Base-by-base conservation (phyloP, 2,888 invertebrate genomes). In the Cheilosia vulpina region DNA sequence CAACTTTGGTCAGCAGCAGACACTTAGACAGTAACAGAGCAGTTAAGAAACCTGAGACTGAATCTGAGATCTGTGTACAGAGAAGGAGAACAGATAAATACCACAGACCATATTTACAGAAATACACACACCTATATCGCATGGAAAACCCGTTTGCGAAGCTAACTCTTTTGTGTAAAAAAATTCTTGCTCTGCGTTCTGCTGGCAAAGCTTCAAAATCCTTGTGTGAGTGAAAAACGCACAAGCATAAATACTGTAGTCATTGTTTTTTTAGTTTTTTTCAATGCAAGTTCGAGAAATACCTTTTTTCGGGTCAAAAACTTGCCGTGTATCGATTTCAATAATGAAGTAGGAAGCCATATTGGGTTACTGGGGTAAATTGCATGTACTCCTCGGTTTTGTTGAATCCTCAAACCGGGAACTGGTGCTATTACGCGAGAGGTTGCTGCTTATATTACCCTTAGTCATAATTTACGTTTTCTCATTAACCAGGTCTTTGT, bases 281-380 rank as follows among this genome's bases (percentile, higher is more conserved):
- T 31, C 58, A 50, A 50, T 71, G 63, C 69, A 71, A 65, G 53
- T 17, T 65, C 43, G 15, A 65, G 50, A 17, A 55, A 34, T 6
- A 13, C 1, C 19, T 31, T 41, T 47, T 63, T 71, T 17, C 34
- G 55, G 58, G 63, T 65, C 47, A 47, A 73, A 73, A 60, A 68
- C 15, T 53, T 34, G 45, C 34, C 45, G n/a, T 80, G 55, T 82
- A 82, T 82, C 81, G 71, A 65, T 82, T 76, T 71, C 81, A 52
- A 17, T 52, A 68, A 63, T 31, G 45, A 68, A 55, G 31, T 66
- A 65, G 41, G 83, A 80, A 73, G 69, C 69, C 80, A 55, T 84
- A 84, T 80, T 69, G 69, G 73, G 84, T 84, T 76, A 84, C 75
- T 80, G 45, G 75, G 75, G 69, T 80, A 63, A 73, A 71, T 58